These are phyloP conservation scores for Sebastolobus altivelis DNA, from an alignment of 2,797 vertebrate genomes.

Conservation along the genomic window DNA sequence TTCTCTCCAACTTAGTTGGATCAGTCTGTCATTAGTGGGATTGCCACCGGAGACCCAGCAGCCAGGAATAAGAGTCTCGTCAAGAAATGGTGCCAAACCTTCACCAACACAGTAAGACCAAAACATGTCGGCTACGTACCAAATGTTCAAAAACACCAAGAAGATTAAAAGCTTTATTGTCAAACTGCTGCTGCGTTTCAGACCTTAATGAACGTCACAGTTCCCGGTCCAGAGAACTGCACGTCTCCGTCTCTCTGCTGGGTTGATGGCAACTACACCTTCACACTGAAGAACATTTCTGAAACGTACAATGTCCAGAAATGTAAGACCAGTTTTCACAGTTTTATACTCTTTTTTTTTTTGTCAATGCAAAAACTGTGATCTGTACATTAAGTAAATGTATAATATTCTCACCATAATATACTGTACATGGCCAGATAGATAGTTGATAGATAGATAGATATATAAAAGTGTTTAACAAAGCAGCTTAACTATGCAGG, in stretches of 20 bases:
- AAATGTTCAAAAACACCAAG: background rate
- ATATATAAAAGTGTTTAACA: background rate
- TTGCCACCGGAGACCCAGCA: conserved; percentile 87
- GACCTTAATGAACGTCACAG: conserved; percentile 86
- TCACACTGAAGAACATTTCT: conserved; percentile 87
- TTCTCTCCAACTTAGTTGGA: conserved; percentile 85
- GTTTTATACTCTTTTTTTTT: background rate
- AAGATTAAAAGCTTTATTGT: background rate
- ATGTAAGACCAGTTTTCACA: conserved; percentile 84
- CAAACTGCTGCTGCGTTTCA: conserved; percentile 63
- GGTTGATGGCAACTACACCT: conserved; percentile 78
- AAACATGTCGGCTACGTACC: background rate
- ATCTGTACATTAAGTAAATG: background rate
- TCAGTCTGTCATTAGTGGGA: conserved; percentile 87
- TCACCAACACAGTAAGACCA: conserved; percentile 79
- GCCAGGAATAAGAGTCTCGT: conserved; percentile 91
- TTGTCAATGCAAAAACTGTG: background rate
- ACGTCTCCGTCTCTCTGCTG: conserved; percentile 87
- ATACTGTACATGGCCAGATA: background rate
- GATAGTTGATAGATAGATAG: background rate
- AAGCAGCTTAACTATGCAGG: background rate
- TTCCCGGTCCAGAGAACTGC: conserved; percentile 88
- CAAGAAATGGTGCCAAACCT: conserved; percentile 89
- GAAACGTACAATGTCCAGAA: conserved; percentile 81
- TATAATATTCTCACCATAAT: background rate